Evolutionary conservation across 2,888 invertebrate genomes (phyloP).

Genomic region (Drosophila anomalata): DNA sequence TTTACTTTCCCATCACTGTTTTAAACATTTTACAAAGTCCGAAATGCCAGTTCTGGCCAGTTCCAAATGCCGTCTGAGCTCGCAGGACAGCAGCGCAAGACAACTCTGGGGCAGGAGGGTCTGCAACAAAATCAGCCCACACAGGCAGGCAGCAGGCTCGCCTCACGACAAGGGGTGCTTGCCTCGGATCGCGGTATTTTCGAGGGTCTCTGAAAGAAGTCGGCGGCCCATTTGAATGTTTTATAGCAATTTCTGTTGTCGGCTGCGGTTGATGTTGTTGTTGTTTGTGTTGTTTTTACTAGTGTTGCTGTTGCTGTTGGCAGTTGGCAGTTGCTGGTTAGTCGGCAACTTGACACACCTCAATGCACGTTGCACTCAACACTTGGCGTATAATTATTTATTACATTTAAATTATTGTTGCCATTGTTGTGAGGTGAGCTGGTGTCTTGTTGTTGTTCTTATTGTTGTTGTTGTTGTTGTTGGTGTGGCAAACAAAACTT

Average conservation of each 20-base stretch:
- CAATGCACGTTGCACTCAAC: slow-evolving; percentile 78
- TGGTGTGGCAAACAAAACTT: slow-evolving; percentile 57
- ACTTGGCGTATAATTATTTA: slow-evolving; percentile 80
- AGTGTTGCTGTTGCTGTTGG: slow-evolving; percentile 53
- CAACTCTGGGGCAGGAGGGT: slow-evolving; percentile 26
- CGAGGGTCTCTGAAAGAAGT: slow-evolving; percentile 45
- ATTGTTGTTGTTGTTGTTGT: slow-evolving; percentile 27
- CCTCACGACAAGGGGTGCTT: slow-evolving; percentile 16
- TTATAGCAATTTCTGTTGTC: slow-evolving; percentile 49
- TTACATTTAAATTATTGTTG: slow-evolving; percentile 81
- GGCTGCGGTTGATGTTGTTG: slow-evolving; percentile 26
- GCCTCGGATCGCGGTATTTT: slow-evolving; percentile 40
- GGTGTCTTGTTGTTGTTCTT: slow-evolving; percentile 40
- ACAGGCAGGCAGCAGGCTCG: background rate
- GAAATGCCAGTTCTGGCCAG: slow-evolving; percentile 5
- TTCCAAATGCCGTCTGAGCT: slow-evolving; percentile 13
- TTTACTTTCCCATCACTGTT: slow-evolving; percentile 31
- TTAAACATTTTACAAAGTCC: slow-evolving; percentile 13
- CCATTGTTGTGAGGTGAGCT: slow-evolving; percentile 40
- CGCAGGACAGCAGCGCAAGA: slow-evolving; percentile 33
- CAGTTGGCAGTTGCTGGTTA: slow-evolving; percentile 51
- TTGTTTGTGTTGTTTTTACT: slow-evolving; percentile 39
- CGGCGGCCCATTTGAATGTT: slow-evolving; percentile 51
- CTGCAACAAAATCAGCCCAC: slow-evolving; percentile 18
- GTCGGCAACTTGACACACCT: slow-evolving; percentile 71